Percentiles rank a stretch among this genome's conserved stretches.
These are phyloP conservation scores for Castor canadensis DNA, from an alignment of 2,113 vertebrate genomes.

Conservation along the genomic window DNA sequence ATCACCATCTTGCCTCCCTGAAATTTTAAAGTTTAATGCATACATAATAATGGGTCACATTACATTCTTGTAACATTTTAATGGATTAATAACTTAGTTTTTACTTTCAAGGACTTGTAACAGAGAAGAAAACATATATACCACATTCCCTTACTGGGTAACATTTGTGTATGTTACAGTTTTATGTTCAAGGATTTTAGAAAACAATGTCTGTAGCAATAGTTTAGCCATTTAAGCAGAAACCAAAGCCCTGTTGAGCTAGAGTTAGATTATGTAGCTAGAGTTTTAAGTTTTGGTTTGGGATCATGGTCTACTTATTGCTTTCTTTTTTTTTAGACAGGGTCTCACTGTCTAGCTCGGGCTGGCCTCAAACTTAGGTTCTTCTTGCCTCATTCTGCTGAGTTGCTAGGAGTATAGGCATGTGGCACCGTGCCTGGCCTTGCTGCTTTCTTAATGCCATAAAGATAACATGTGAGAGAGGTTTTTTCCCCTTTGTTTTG, in stretches of 20 bases:
- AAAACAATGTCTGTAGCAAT: background rate
- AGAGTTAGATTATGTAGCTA: background rate
- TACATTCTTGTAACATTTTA: constrained; percentile 4
- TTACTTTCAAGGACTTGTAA: background rate
- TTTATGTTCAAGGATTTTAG: background rate
- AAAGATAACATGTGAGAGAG: background rate
- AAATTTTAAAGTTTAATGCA: no score
- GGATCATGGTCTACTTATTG: background rate
- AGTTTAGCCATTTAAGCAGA: background rate
- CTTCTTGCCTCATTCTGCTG: background rate
- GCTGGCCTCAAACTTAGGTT: no score
- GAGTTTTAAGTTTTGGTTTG: background rate
- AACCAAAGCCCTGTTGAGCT: background rate
- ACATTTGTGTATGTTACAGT: background rate
- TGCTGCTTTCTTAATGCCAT: background rate
- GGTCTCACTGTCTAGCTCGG: background rate
- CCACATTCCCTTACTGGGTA: background rate
- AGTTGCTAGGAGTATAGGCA: background rate
- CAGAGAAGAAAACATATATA: background rate
- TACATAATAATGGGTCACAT: no score
- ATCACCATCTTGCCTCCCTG: no score
- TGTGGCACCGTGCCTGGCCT: no score
- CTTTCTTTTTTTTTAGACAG: background rate
- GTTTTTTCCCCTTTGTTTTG: background rate
- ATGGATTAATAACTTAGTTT: background rate